Conservation (phyloP, 2,797 vertebrate genomes). For the Gymnothorax javanicus region DNA sequence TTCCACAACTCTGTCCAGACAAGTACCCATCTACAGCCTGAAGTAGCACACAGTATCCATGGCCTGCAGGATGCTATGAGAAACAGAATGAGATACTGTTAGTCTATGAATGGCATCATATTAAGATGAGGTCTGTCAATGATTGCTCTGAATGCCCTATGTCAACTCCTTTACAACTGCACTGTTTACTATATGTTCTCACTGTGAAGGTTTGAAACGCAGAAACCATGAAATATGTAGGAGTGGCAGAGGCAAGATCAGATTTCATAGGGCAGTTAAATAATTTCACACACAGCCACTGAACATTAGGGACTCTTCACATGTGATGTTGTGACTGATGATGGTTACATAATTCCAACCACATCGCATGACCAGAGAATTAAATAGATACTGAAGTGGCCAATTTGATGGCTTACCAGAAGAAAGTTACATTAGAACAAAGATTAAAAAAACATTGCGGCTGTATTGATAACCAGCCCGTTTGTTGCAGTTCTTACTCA, state of each 20-base stretch:
- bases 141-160: background rate
- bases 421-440: background rate
- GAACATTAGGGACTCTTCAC: background rate
- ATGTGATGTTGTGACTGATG: background rate
- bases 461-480: too few relatives aligned
- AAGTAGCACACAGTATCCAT: slow-evolving; percentile 81
- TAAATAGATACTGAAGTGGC: too few relatives aligned
- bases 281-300: background rate
- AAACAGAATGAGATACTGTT: background rate
- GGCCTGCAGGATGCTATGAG: slow-evolving; percentile 77
- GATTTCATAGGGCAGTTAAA: background rate
- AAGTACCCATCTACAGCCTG: slow-evolving; percentile 44
- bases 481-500: background rate
- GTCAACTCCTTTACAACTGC: background rate
- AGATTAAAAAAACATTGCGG: too few relatives aligned
- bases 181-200: background rate
- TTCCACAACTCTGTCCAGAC: slow-evolving; percentile 15
- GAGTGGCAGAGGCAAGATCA: background rate
- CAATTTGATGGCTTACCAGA: background rate
- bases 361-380: too few relatives aligned
- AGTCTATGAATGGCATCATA: background rate
- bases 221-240: slow-evolving; percentile 7
- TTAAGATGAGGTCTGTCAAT: background rate
- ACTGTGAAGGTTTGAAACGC: background rate
- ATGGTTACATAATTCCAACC: background rate